Evolutionary conservation across 92 coral and sea anemone species (phyloP).

Genomic region (Umimayanthus kanabou): DNA sequence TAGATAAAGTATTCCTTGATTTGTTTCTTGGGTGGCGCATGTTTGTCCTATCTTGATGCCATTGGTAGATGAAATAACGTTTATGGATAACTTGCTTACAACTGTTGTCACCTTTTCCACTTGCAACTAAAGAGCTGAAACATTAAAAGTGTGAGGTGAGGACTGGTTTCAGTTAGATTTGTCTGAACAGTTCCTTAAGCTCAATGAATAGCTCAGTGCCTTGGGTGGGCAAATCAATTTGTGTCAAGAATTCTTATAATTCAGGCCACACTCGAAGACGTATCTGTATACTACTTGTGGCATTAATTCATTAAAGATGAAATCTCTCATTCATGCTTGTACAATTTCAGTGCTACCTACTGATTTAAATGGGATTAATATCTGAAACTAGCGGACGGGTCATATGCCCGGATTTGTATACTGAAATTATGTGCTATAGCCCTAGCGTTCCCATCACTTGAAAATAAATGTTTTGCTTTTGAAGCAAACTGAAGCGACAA

Average conservation of each 20-base stretch:
- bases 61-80: too few species aligned
- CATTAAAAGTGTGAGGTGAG: too few species aligned
- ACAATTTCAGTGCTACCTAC: background rate
- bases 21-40: too few species aligned
- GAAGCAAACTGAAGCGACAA: background rate
- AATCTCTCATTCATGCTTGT: background rate
- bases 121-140: too few species aligned
- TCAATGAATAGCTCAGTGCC: background rate
- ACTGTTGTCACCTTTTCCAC: too few species aligned
- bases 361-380: background rate
- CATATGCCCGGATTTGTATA: background rate
- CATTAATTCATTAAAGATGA: conserved; percentile 13
- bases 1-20: too few species aligned
- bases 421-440: background rate
- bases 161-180: too few species aligned
- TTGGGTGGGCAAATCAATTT: background rate
- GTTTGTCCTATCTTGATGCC: too few species aligned
- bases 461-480: background rate
- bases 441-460: background rate
- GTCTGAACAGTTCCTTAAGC: background rate
- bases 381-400: background rate
- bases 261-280: conserved; percentile 12
- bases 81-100: too few species aligned
- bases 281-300: background rate
- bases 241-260: background rate